A percentile compares a stretch with the other conserved stretches of the same genome.
Conservation (phyloP, 1,140 invertebrate species). For the Drosophila arizonae region DNA sequence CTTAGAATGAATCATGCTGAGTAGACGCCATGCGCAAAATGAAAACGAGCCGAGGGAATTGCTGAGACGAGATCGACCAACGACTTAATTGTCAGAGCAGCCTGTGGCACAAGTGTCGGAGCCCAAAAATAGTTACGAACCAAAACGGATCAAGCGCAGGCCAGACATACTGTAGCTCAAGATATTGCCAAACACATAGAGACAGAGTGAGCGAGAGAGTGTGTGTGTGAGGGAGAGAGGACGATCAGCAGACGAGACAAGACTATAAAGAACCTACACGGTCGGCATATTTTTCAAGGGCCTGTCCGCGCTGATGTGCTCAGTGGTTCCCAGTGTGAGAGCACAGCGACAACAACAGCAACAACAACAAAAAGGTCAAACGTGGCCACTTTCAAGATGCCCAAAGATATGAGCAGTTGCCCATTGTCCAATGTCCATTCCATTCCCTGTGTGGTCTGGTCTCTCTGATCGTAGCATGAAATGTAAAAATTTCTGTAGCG, state of each 20-base stretch:
- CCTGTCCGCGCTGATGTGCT: constrained; percentile 29
- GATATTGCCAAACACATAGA: constrained; percentile 10
- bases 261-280: constrained; percentile 62
- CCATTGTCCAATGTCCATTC: constrained; percentile 44
- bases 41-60: constrained; percentile 8
- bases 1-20: constrained; percentile 58
- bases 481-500: constrained; percentile 54
- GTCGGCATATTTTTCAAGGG: constrained; percentile 54
- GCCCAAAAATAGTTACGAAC: constrained; percentile 47
- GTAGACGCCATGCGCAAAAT: constrained; percentile 47
- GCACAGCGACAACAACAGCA: constrained; percentile 20
- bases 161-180: constrained; percentile 19
- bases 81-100: constrained; percentile 47
- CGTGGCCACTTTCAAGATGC: constrained; percentile 46
- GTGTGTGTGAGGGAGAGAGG: constrained; percentile 4
- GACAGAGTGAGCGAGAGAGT: not conserved
- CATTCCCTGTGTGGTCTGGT: constrained; percentile 47
- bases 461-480: constrained; percentile 31
- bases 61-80: constrained; percentile 26
- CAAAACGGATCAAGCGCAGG: constrained; percentile 21
- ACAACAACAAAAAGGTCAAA: constrained; percentile 48
- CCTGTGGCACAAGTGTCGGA: constrained; percentile 42
- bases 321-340: constrained; percentile 41
- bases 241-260: constrained; percentile 37
- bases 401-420: constrained; percentile 36